These are phyloP conservation scores for Paracyclopina nana DNA, from an alignment of 1,140 invertebrate species.

Conservation along the genomic window DNA sequence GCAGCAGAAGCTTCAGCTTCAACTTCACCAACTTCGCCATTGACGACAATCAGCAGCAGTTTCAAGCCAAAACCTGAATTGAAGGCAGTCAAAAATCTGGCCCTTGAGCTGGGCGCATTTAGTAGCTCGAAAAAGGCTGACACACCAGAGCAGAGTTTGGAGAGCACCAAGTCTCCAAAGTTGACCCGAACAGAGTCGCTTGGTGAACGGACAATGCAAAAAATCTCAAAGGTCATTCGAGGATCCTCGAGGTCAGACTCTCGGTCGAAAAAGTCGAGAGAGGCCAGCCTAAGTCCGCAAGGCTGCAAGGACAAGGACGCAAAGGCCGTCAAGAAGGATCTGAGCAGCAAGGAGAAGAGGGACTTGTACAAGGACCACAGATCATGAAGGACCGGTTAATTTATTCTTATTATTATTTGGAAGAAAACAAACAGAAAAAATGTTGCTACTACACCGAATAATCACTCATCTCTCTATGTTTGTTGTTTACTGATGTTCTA, in stretches of 20 bases:
- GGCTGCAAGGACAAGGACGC: too few species aligned
- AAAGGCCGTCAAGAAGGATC: too few species aligned
- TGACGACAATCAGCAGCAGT: neutral
- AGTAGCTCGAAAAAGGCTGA: neutral
- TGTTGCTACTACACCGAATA: too few species aligned
- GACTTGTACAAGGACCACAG: too few species aligned
- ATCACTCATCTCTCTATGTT: too few species aligned
- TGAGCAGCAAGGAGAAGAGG: too few species aligned
- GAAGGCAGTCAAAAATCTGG: conserved; percentile 5
- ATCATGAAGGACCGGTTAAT: too few species aligned
- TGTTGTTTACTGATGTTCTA: too few species aligned
- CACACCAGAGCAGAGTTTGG: neutral
- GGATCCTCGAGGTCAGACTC: neutral
- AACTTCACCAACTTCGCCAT: neutral
- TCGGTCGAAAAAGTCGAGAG: neutral
- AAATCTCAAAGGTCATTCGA: conserved; percentile 1
- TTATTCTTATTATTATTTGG: too few species aligned
- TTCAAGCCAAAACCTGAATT: conserved; percentile 3
- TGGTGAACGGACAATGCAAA: neutral
- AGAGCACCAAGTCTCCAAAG: conserved; percentile 2
- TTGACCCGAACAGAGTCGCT: conserved; percentile 5
- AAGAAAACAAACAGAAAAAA: too few species aligned
- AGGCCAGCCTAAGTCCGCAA: conserved; percentile 6
- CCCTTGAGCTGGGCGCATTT: neutral
- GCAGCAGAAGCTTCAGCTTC: neutral